A percentile compares a stretch with the other conserved stretches of the same genome.
Conservation (phyloP, 1,140 invertebrate species). For the Macrosteles quadrilineatus region DNA sequence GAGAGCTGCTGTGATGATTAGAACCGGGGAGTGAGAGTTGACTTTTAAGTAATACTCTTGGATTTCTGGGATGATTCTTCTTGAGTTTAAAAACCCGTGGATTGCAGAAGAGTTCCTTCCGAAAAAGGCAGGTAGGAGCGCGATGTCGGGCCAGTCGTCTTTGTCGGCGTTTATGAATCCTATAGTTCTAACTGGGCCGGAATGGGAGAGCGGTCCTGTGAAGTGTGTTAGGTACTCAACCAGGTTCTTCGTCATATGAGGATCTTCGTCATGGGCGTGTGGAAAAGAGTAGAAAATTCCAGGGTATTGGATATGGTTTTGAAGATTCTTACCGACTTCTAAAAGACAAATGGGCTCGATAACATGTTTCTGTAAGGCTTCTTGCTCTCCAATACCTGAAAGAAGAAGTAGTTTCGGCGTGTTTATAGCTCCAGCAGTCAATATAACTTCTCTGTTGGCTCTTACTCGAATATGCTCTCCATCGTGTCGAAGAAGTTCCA, state of each 20-base stretch:
- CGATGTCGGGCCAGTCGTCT: conserved; percentile 34
- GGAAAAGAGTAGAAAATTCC: neutral
- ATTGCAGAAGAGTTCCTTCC: conserved; percentile 54
- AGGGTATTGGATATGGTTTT: conserved; percentile 49
- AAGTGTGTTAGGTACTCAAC: conserved; percentile 20
- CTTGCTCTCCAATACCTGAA: conserved; percentile 54
- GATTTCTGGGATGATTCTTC: neutral
- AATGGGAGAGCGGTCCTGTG: conserved; percentile 15
- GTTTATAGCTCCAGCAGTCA: conserved; percentile 48
- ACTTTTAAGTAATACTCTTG: conserved; percentile 23
- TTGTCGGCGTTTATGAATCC: conserved; percentile 16
- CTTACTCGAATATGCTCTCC: conserved; percentile 45
- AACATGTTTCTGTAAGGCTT: conserved; percentile 46
- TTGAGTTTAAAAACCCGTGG: neutral
- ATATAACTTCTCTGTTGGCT: conserved; percentile 52
- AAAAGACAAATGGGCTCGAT: conserved; percentile 38
- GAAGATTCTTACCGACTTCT: conserved; percentile 53
- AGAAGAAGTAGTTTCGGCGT: conserved; percentile 53
- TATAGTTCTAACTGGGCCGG: neutral
- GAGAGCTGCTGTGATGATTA: neutral
- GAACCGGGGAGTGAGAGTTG: neutral
- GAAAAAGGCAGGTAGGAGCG: neutral
- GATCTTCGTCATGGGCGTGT: neutral
- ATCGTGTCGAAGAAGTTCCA: conserved; percentile 66
- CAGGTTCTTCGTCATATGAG: neutral